These are phyloP conservation scores for Pipistrellus pygmaeus DNA, from an alignment of 2,797 vertebrate species.

Conservation along the genomic window DNA sequence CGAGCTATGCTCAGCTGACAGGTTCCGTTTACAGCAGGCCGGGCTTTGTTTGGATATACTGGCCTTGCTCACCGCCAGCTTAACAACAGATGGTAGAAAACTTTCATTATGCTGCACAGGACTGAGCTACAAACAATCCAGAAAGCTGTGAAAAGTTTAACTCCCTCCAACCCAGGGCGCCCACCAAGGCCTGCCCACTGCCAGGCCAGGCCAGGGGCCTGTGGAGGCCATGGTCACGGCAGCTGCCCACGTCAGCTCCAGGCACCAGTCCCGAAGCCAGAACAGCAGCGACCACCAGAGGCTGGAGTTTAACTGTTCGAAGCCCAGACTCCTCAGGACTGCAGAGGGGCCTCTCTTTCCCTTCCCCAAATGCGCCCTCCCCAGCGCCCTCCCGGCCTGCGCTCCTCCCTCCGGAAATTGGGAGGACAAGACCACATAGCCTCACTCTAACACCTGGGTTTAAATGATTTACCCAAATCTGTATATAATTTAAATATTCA, in stretches of 20 bases:
- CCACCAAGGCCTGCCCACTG: constrained; percentile 29
- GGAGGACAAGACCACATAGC: constrained; percentile 70
- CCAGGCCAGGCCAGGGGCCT: constrained; percentile 35
- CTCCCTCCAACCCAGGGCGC: constrained; percentile 87
- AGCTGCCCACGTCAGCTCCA: constrained; percentile 80
- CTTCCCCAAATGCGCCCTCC: constrained; percentile 36
- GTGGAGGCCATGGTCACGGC: constrained; percentile 68
- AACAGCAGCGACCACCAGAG: constrained; percentile 71
- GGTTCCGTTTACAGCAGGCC: constrained; percentile 95
- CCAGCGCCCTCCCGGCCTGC: constrained; percentile 61
- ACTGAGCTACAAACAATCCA: constrained; percentile 91
- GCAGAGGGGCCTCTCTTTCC: not conserved
- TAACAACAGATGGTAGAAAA: constrained; percentile 97
- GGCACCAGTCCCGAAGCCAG: constrained; percentile 72
- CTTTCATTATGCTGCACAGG: constrained; percentile 92
- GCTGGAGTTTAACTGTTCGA: constrained; percentile 78
- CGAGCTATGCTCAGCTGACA: constrained; percentile 93
- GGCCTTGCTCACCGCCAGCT: constrained; percentile 95
- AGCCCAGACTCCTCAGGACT: constrained; percentile 75
- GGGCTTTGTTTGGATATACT: constrained; percentile 95
- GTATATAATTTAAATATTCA: constrained; percentile 89
- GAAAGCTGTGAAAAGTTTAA: constrained; percentile 90
- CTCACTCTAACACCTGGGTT: constrained; percentile 72
- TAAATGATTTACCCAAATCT: constrained; percentile 87
- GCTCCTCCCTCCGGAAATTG: not conserved